Conservation (phyloP, 2,797 vertebrate species). For the Catostomus latipinnis region DNA sequence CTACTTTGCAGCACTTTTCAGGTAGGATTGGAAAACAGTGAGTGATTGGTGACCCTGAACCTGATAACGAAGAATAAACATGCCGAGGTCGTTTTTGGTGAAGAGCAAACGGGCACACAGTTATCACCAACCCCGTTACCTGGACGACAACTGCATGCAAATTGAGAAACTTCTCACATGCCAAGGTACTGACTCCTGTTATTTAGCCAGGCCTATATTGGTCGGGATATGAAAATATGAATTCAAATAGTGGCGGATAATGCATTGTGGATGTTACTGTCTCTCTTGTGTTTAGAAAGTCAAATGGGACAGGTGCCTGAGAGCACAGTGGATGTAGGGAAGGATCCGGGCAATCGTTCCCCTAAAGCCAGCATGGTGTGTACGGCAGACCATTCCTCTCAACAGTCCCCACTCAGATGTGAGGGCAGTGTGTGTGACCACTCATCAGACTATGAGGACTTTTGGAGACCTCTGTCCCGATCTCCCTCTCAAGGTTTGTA, state of each 20-base stretch:
- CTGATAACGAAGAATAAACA: slow-evolving; percentile 61
- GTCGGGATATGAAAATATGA: no score
- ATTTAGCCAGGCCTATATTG: neutral
- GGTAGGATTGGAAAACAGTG: slow-evolving; percentile 50
- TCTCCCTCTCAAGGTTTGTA: slow-evolving; percentile 87
- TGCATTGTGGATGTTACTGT: neutral
- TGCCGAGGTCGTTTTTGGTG: slow-evolving; percentile 97
- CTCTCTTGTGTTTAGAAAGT: slow-evolving; percentile 66
- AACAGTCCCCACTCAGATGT: slow-evolving; percentile 84
- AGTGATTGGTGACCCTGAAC: slow-evolving; percentile 45
- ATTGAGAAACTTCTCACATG: slow-evolving; percentile 81
- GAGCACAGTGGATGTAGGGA: slow-evolving; percentile 50
- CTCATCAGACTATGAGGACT: slow-evolving; percentile 86
- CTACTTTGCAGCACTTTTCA: neutral
- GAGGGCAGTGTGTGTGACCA: slow-evolving; percentile 83
- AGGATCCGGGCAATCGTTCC: slow-evolving; percentile 68
- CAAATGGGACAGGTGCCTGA: slow-evolving; percentile 65
- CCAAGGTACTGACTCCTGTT: slow-evolving; percentile 83
- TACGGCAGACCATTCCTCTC: slow-evolving; percentile 79
- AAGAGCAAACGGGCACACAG: slow-evolving; percentile 98
- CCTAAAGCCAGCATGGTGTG: slow-evolving; percentile 80
- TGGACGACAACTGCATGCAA: slow-evolving; percentile 83
- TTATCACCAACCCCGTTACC: slow-evolving; percentile 90
- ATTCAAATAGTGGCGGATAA: neutral
- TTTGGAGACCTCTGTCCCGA: slow-evolving; percentile 90